Conservation (phyloP, 2,113 vertebrate species). For the Ploceus nigricollis region DNA sequence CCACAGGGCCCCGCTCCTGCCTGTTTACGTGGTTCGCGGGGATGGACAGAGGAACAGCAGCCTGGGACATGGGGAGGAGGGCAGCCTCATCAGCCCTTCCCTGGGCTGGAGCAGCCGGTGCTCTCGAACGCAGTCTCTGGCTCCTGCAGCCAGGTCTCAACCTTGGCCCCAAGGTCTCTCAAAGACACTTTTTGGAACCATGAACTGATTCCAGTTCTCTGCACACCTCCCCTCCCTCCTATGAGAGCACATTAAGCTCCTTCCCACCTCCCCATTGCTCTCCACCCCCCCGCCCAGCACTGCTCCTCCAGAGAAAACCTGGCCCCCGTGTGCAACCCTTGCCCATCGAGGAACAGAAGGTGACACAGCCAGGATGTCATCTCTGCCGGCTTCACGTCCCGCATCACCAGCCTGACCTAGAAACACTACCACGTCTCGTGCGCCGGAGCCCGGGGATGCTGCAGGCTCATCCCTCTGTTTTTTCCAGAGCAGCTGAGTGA, state of each 20-base stretch:
- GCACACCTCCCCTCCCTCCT: background rate
- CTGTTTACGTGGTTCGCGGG: background rate
- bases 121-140: background rate
- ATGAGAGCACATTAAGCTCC: background rate
- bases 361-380: constrained; percentile 42
- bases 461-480: constrained; percentile 61
- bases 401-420: constrained; percentile 63
- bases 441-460: constrained; percentile 36
- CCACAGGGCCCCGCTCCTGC: background rate
- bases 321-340: accelerated
- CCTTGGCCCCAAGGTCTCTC: background rate
- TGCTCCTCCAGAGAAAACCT: background rate
- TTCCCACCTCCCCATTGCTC: background rate
- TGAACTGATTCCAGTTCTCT: background rate
- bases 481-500: constrained; percentile 50
- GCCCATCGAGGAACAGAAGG: constrained; percentile 22
- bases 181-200: background rate
- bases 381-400: constrained; percentile 8
- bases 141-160: background rate
- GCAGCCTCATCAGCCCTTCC: accelerated
- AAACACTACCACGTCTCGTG: constrained; percentile 41
- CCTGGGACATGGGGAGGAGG: accelerated
- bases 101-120: background rate
- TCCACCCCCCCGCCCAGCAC: background rate
- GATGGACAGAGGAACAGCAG: background rate